Conservation (phyloP, 2,113 vertebrate species). For the Acanthochromis polyacanthus region DNA sequence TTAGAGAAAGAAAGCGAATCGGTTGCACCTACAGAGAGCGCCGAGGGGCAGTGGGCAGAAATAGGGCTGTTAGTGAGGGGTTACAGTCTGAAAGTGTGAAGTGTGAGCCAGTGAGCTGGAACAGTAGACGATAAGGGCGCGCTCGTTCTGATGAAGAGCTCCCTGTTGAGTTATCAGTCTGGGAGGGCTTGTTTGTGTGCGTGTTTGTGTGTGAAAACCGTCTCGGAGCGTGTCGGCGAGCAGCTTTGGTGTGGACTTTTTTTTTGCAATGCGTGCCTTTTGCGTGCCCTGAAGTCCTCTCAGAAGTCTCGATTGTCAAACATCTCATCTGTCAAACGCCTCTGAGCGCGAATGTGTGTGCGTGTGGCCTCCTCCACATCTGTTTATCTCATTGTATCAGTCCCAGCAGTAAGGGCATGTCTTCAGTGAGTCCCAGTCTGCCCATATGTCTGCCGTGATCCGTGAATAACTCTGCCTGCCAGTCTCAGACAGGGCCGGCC, state of each 20-base stretch:
- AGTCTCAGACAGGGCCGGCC: slow-evolving; percentile 70
- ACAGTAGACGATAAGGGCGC: slow-evolving; percentile 62
- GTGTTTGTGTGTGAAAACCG: not conserved
- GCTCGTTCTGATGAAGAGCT: slow-evolving; percentile 64
- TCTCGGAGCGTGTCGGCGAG: not conserved
- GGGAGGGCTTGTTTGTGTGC: slow-evolving; percentile 43
- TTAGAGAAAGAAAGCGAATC: slow-evolving; percentile 64
- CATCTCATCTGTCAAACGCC: slow-evolving; percentile 30
- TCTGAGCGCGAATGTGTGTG: slow-evolving; percentile 23
- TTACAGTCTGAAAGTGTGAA: slow-evolving; percentile 56
- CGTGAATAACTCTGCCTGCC: slow-evolving; percentile 81
- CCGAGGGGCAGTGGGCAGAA: slow-evolving; percentile 59
- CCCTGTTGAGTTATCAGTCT: slow-evolving; percentile 65
- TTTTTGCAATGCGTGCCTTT: slow-evolving; percentile 4
- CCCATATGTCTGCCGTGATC: slow-evolving; percentile 82
- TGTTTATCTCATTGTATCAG: slow-evolving; percentile 76
- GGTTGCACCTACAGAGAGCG: slow-evolving; percentile 59
- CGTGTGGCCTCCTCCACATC: slow-evolving; percentile 68
- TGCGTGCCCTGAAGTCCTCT: not conserved
- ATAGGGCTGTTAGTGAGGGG: slow-evolving; percentile 67
- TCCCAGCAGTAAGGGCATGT: slow-evolving; percentile 76
- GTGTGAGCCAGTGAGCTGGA: slow-evolving; percentile 60
- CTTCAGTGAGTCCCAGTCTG: slow-evolving; percentile 73
- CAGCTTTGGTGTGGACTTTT: too few relatives aligned
- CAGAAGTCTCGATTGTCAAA: slow-evolving; percentile 24